These are phyloP conservation scores for Sebastes baramenuke DNA, from an alignment of 2,797 vertebrate genomes.

Conservation along the genomic window DNA sequence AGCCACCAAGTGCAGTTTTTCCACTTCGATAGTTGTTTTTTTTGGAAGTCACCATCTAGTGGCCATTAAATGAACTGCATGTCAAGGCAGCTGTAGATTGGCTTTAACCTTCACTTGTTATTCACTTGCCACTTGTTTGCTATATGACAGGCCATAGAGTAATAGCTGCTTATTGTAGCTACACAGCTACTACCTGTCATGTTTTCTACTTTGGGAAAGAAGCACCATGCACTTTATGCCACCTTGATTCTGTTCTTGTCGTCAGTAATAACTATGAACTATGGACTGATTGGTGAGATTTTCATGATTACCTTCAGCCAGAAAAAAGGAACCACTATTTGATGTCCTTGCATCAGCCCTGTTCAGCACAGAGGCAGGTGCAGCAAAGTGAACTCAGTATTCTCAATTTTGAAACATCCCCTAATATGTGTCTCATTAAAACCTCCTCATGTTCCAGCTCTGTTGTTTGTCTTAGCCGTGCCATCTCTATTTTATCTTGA, in stretches of 20 bases:
- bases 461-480: conserved; percentile 28
- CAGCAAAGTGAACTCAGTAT: not conserved
- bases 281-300: not conserved
- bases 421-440: conserved; percentile 50
- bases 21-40: accelerated
- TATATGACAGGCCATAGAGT: not conserved
- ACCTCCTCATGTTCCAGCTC: conserved; percentile 3
- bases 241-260: not conserved
- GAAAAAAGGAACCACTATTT: too few relatives aligned
- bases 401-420: conserved; percentile 10
- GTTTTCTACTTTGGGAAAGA: not conserved
- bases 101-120: not conserved
- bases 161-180: too few relatives aligned
- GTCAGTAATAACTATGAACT: not conserved
- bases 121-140: not conserved
- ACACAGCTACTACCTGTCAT: not conserved
- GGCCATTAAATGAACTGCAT: not conserved
- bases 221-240: accelerated
- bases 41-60: too few relatives aligned
- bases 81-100: not conserved
- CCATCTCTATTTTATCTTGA: conserved; percentile 13
- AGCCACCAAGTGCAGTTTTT: too few relatives aligned
- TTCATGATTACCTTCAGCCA: not conserved
- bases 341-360: not conserved
- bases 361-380: conserved; percentile 5